Percentiles rank a stretch among this genome's conserved stretches.
phyloP scores from a whole-genome alignment of 2,888 invertebrate genomes.

The Amiota communis region DNA sequence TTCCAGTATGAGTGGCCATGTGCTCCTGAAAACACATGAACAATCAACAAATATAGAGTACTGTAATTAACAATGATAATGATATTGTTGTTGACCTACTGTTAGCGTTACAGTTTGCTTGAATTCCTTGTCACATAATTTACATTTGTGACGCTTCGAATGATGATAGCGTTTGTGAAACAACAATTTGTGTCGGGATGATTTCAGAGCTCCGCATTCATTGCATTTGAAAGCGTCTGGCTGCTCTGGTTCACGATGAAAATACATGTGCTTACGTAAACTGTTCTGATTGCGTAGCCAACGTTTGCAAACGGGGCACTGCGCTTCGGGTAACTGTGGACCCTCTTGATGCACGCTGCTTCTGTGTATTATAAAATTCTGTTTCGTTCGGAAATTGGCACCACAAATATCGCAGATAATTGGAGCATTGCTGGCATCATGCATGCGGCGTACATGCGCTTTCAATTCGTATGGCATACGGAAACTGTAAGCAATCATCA shows the following conservation, averaged over 20 bases:
- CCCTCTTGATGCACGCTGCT: constrained; percentile 60
- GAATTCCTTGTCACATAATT: constrained; percentile 56
- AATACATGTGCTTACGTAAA: constrained; percentile 55
- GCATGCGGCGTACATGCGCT: constrained; percentile 59
- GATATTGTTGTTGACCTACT: constrained; percentile 41
- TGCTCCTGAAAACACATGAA: constrained; percentile 59
- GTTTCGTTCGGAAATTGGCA: constrained; percentile 56
- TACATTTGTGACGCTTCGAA: constrained; percentile 57
- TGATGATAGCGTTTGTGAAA: constrained; percentile 62
- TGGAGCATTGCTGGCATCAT: constrained; percentile 56
- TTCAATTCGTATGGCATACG: constrained; percentile 58
- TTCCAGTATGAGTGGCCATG: constrained; percentile 71
- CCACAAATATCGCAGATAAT: constrained; percentile 63
- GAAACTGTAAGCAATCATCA: constrained; percentile 42
- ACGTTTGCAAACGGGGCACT: constrained; percentile 55
- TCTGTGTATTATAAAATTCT: constrained; percentile 58
- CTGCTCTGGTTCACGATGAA: constrained; percentile 56
- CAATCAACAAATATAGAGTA: neutral
- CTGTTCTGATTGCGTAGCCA: constrained; percentile 60
- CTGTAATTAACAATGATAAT: neutral
- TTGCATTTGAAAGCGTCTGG: constrained; percentile 54
- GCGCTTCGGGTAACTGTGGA: constrained; percentile 54
- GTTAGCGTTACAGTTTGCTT: constrained; percentile 52
- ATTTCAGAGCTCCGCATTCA: constrained; percentile 54
- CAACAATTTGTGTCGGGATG: constrained; percentile 54